Conservation (phyloP, 2,888 invertebrate species). For the Hartigia nigra region DNA sequence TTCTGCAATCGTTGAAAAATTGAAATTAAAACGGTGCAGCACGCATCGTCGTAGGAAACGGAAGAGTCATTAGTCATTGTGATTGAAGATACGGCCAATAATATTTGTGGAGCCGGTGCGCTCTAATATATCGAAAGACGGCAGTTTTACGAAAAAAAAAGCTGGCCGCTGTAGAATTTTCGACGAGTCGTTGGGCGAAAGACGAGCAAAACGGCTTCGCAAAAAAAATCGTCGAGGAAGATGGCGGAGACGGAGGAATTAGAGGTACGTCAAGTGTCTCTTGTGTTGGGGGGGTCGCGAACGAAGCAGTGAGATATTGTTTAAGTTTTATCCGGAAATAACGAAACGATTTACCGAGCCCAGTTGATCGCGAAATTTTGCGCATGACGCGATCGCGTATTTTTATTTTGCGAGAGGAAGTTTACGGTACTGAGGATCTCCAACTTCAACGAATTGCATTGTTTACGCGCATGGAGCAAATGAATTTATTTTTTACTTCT, state of each 20-base stretch:
- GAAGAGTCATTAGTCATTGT: no score
- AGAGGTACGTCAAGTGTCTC: conserved; percentile 55
- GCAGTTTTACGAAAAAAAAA: no score
- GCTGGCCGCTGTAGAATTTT: no score
- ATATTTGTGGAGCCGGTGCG: neutral
- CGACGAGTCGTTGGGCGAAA: no score
- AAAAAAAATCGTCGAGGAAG: conserved; percentile 58
- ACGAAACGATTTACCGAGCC: conserved; percentile 24
- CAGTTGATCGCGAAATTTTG: conserved; percentile 31
- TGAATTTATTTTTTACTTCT: neutral
- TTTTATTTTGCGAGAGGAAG: neutral
- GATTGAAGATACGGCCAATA: no score
- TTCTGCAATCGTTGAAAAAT: no score
- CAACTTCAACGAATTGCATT: no score
- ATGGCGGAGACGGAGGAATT: conserved; percentile 63
- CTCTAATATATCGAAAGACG: no score
- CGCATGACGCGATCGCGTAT: neutral
- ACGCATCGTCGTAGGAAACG: no score
- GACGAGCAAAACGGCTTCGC: conserved; percentile 52
- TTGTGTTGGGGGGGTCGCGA: neutral
- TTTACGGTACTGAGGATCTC: no score
- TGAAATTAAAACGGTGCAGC: no score
- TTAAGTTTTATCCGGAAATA: conserved; percentile 8
- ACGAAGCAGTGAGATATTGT: neutral
- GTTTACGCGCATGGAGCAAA: no score